Evolutionary conservation across 2,888 invertebrate species (phyloP), one percentile per base, ranked within the genome.

Genomic region (Drosophila recens): DNA sequence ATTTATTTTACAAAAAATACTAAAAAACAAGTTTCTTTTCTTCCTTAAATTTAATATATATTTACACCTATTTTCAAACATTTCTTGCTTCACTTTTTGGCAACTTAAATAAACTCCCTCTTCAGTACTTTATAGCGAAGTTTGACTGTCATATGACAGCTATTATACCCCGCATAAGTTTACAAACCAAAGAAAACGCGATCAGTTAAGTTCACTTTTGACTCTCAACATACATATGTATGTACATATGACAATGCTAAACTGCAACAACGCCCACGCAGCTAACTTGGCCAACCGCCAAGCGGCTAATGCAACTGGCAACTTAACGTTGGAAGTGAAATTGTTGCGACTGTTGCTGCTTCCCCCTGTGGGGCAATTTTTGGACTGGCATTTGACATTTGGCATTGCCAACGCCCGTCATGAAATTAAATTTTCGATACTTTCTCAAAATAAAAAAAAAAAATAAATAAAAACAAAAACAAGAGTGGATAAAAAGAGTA

Each of bases 311-410:
- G 51, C 66, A 62, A 36, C 42, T n/a, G 13, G 64, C 46, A 66
- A 42, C 65, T 52, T 40, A 52, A 46, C 45, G 53, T 57, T 45
- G 42, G 40, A 62, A 70, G 76, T 59, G 76, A 76, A 76, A 78
- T 42, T 78, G 57, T 46, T 52, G 56, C 45, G 17, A 42, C 23
- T 38, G 61, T 48, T 4, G 36, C 11, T n/a, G 13, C 11, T 34
- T 30, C 30, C 43, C 13, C 46, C 27, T 27, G 8, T 9, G n/a
- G 11, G 9, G 15, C n/a, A 30, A 17, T 17, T 15, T 34, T 49
- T 8, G 30, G n/a, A 8, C 54, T 62, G 54, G 15, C 75, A 51
- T 79, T 74, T 76, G 76, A 76, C 76, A 76, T 76, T 76, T 76
- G 76, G 70, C 76, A 79, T 30, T 17, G 79, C 36, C 68, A 58